These are phyloP conservation scores for Panagrolaimus sp. DNA, from an alignment of 1,140 invertebrate genomes.

Conservation along the genomic window DNA sequence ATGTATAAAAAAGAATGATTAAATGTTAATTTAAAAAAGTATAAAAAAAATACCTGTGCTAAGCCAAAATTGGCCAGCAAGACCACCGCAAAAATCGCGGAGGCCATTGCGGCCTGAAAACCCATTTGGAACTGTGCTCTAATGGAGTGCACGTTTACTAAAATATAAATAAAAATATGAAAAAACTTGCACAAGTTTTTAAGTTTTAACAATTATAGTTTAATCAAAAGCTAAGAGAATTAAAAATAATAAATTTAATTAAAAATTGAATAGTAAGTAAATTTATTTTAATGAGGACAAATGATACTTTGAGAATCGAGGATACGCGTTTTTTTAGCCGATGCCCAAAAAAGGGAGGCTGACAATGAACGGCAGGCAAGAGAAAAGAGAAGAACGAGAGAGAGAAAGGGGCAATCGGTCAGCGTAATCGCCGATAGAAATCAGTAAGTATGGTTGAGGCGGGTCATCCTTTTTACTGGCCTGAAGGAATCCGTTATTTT, in stretches of 20 bases:
- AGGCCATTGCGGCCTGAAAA: conserved; percentile 15
- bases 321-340: too few relatives aligned
- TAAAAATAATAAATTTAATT: background rate
- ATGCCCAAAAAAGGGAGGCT: background rate
- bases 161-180: background rate
- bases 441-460: conserved; percentile 5
- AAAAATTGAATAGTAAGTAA: conserved; percentile 6
- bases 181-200: background rate
- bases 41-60: background rate
- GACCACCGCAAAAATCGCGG: conserved; percentile 4
- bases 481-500: conserved; percentile 10
- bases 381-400: background rate
- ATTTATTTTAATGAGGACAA: conserved; percentile 1
- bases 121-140: conserved; percentile 14
- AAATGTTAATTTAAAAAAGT: background rate
- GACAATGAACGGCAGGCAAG: background rate
- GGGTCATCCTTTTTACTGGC: background rate
- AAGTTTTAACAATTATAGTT: background rate
- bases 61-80: conserved; percentile 13
- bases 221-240: background rate
- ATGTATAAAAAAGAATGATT: background rate
- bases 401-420: conserved; percentile 12
- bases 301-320: too few relatives aligned
- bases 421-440: conserved; percentile 16
- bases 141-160: conserved; percentile 4